These are phyloP conservation scores for Catocala fraxini DNA, from an alignment of 2,888 invertebrate species.

Conservation along the genomic window DNA sequence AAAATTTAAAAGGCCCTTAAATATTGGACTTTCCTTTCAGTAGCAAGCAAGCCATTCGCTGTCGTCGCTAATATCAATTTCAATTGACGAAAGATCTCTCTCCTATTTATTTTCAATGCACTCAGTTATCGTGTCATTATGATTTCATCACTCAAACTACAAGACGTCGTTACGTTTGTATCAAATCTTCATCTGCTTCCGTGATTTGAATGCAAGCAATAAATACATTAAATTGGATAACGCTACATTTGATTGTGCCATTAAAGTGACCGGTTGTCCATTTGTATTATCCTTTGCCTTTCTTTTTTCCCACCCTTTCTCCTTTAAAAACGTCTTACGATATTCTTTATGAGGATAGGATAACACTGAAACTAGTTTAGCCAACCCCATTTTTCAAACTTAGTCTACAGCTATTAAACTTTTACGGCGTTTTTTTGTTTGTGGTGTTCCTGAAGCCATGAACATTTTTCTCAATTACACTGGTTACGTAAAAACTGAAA, in stretches of 20 bases:
- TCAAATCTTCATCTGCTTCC: conserved; percentile 23
- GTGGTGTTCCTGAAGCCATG: conserved; percentile 2
- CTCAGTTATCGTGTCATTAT: background rate
- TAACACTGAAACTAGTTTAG: conserved; percentile 17
- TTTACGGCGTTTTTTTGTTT: conserved; percentile 18
- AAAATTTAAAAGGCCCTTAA: background rate
- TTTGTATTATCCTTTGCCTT: conserved; percentile 24
- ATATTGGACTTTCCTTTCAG: background rate
- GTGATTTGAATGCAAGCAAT: conserved; percentile 21
- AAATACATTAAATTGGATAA: conserved; percentile 21
- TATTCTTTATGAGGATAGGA: conserved; percentile 9
- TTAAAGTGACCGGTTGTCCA: conserved; percentile 46
- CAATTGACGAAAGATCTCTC: background rate
- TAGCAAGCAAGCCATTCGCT: background rate
- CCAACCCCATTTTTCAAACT: conserved; percentile 16
- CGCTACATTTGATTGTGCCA: conserved; percentile 29
- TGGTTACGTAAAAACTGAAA: conserved; percentile 47
- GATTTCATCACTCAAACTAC: background rate
- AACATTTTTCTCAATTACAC: conserved; percentile 53
- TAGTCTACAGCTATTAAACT: conserved; percentile 13
- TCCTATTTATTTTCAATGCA: background rate
- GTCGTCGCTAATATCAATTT: background rate
- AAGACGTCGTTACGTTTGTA: background rate
- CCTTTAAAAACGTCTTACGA: conserved; percentile 14
- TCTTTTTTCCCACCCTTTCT: conserved; percentile 23